Evolutionary conservation across 2,113 vertebrate genomes (phyloP).

Genomic region (Scophthalmus maximus): DNA sequence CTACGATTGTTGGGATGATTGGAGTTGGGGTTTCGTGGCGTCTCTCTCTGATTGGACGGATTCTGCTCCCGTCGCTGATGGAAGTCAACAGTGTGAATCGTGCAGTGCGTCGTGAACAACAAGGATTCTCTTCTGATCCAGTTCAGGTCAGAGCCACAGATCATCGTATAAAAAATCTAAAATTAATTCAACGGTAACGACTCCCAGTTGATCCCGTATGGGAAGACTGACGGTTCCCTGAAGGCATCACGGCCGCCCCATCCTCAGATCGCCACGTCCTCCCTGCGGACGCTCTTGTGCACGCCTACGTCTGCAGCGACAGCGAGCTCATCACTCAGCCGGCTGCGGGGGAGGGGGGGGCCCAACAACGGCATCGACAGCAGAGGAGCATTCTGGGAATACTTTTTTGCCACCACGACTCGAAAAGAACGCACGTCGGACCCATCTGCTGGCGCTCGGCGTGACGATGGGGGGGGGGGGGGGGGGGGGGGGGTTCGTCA

Average conservation of each 20-base stretch:
- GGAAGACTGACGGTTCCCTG: slow-evolving; percentile 8
- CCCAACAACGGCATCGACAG: slow-evolving; percentile 4
- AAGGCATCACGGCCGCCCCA: slow-evolving; percentile 23
- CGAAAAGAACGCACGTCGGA: slow-evolving; percentile 27
- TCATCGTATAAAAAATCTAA: no score
- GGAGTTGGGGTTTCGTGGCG: no score
- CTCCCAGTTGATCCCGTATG: no score
- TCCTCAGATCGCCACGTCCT: slow-evolving; percentile 9
- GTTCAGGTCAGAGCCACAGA: no score
- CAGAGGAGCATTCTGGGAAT: slow-evolving; percentile 9
- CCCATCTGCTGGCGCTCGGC: slow-evolving; percentile 30
- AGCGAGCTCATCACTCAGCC: slow-evolving; percentile 45
- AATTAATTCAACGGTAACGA: no score
- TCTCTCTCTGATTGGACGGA: no score
- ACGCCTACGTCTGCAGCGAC: slow-evolving; percentile 34
- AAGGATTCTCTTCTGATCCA: no score
- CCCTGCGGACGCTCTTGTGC: slow-evolving; percentile 24
- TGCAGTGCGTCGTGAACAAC: no score
- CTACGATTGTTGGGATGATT: no score
- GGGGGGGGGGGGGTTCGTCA: background rate
- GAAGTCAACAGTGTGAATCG: no score
- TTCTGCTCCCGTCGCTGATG: no score
- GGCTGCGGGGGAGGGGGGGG: slow-evolving; percentile 31
- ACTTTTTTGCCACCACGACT: background rate
- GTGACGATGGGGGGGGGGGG: background rate